These are phyloP conservation scores for Notoglanidium macrostoma DNA, from an alignment of 2,797 vertebrate genomes.

Conservation along the genomic window DNA sequence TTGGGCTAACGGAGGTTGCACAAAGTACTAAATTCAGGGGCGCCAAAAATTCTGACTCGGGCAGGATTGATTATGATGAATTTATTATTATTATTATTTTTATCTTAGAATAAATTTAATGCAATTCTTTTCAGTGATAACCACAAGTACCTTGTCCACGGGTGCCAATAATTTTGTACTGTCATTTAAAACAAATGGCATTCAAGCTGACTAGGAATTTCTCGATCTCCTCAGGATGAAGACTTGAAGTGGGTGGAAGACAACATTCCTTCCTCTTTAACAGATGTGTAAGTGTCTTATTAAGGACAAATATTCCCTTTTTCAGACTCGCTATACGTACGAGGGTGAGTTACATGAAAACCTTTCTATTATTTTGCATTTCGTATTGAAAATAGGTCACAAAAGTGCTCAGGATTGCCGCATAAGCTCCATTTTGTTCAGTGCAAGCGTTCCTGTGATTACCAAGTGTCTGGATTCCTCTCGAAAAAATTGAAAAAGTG, in stretches of 20 bases:
- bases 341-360: not conserved
- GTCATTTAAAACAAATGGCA: not conserved
- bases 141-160: not conserved
- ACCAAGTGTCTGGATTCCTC: not conserved
- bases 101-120: not conserved
- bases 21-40: not conserved
- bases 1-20: not conserved
- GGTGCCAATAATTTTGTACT: not conserved
- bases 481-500: not conserved
- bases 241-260: constrained; percentile 85
- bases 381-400: not conserved
- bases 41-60: not conserved
- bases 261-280: constrained; percentile 80
- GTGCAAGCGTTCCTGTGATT: not conserved
- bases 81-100: not conserved
- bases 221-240: constrained; percentile 72
- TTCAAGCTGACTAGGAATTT: not conserved
- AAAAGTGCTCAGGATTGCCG: no score
- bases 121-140: not conserved
- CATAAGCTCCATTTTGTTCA: not conserved
- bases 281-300: constrained; percentile 76
- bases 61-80: not conserved
- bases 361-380: not conserved
- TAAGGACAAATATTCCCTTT: no score
- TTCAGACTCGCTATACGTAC: not conserved